Percentiles rank a stretch among this genome's conserved stretches.
Evolutionary conservation across 2,797 vertebrate species (phyloP).

Genomic region (Enteromius trimaculatus): DNA sequence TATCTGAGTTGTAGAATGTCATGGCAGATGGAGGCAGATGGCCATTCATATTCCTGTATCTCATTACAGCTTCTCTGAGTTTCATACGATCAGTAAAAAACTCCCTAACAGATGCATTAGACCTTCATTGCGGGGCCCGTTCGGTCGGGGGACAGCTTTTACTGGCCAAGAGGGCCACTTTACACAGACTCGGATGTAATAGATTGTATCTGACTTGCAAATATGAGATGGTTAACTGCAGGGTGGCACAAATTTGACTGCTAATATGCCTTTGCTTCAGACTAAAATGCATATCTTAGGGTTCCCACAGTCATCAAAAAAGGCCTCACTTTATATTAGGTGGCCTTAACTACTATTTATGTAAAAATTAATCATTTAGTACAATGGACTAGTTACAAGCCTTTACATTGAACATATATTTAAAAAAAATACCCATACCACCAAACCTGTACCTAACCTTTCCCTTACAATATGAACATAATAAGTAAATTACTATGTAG

Average conservation of each 20-base stretch:
- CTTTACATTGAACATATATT: too few relatives aligned
- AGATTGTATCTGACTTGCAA: conserved; percentile 36
- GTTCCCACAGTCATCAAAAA: background rate
- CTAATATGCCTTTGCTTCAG: conserved; percentile 7
- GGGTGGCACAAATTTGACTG: conserved; percentile 14
- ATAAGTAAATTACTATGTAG: too few relatives aligned
- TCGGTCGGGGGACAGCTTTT: conserved; percentile 44
- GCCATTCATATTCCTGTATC: conserved; percentile 63
- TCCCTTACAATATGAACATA: too few relatives aligned
- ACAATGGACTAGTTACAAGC: too few relatives aligned
- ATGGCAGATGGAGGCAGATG: conserved; percentile 63
- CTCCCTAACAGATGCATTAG: conserved; percentile 59
- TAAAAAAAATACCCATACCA: too few relatives aligned
- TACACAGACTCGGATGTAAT: conserved; percentile 16
- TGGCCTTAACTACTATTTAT: too few relatives aligned
- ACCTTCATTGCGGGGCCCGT: conserved; percentile 36
- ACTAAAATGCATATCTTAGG: background rate
- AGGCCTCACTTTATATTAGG: too few relatives aligned
- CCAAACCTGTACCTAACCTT: too few relatives aligned
- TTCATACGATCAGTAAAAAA: conserved; percentile 63
- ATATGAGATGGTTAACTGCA: conserved; percentile 11
- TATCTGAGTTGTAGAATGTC: conserved; percentile 48
- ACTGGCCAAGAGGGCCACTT: conserved; percentile 49
- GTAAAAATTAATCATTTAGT: too few relatives aligned
- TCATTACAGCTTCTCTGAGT: conserved; percentile 60